Evolutionary conservation across 30 jellyfish, hydroid and myxozoan species (phyloP), one percentile per base, ranked within the genome.

Genomic region (Aurelia aurita): DNA sequence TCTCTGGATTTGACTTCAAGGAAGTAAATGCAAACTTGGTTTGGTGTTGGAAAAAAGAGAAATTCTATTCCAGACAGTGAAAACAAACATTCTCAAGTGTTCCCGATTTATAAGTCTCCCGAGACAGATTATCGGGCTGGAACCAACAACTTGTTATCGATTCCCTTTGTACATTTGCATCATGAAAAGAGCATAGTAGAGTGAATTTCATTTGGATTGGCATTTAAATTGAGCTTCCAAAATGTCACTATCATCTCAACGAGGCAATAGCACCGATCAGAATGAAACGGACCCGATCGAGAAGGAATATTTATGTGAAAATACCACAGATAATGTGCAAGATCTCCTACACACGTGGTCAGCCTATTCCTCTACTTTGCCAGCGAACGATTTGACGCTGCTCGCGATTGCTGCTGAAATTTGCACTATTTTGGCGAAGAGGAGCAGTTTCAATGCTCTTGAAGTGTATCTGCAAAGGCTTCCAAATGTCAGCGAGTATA

Each of bases 281-380:
- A 0, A 7, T 39, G 51, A 39, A 39, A 8, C 51, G 51, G 51
- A 39, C 51, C 51, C 51, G 12, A 27, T 25, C 74, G 26, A 19
- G 34, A 58, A 23, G 15, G 84, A 58, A 2, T 21, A 5, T 69
- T 25, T 72, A 13, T 13, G 73, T 39, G 26, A 82, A 51, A 27
- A 26, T 57, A n/a, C 78, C 45, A 82, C 57, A 26, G 91, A 82
- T 22, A 66, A 57, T 22, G 91, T 82, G 31, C 80, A 72, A 54
- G 91, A 82, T 20, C 70, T 82, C 29, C 79, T 82, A 71, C 91
- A 82, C 21, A 82, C 91, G 39, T 82, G 91, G 91, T 66, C 91
- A 26, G 68, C 79, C 3, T 73, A 65, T 49, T 82, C 91, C 32
- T 16, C 72, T 8, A 73, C 80, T 46, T 68, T 72, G 25, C 70